Conservation (phyloP, 2,113 vertebrate species). For the Sarotherodon lohbergeri region DNA sequence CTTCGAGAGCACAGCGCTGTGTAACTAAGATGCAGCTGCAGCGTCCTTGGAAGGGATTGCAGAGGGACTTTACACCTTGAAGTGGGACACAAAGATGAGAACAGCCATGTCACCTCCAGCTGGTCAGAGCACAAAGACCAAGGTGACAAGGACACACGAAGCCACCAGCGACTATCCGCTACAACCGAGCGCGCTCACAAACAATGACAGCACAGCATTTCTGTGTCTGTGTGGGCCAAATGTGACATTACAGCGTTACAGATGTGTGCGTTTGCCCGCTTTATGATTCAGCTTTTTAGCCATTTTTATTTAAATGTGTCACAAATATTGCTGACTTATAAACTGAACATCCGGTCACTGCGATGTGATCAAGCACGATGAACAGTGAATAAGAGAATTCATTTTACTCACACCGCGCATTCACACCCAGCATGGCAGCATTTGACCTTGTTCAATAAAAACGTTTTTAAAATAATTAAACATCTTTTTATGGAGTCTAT, state of each 20-base stretch:
- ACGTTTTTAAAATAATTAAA: background rate
- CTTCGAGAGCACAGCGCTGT: conserved; percentile 20
- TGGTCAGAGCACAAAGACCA: conserved; percentile 53
- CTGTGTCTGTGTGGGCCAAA: background rate
- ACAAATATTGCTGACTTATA: background rate
- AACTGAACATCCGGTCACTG: background rate
- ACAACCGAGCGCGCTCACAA: background rate
- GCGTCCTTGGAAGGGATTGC: conserved; percentile 56
- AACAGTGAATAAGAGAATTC: background rate
- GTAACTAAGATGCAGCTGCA: conserved; percentile 55
- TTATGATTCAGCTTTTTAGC: background rate
- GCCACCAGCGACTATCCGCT: conserved; percentile 3
- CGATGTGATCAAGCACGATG: background rate
- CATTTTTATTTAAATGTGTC: background rate
- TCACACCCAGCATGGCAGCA: background rate
- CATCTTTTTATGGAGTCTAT: background rate
- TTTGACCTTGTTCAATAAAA: background rate
- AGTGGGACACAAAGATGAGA: conserved; percentile 59
- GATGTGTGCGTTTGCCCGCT: background rate
- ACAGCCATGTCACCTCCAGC: conserved; percentile 63
- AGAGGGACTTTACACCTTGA: conserved; percentile 64
- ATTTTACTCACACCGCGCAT: background rate
- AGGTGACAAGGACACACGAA: conserved; percentile 59
- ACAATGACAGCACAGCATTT: conserved; percentile 15
- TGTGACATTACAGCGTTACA: background rate